Evolutionary conservation across 1,140 invertebrate genomes (phyloP), one percentile per base, ranked within the genome.

Genomic region (Macrobrachium nipponense): DNA sequence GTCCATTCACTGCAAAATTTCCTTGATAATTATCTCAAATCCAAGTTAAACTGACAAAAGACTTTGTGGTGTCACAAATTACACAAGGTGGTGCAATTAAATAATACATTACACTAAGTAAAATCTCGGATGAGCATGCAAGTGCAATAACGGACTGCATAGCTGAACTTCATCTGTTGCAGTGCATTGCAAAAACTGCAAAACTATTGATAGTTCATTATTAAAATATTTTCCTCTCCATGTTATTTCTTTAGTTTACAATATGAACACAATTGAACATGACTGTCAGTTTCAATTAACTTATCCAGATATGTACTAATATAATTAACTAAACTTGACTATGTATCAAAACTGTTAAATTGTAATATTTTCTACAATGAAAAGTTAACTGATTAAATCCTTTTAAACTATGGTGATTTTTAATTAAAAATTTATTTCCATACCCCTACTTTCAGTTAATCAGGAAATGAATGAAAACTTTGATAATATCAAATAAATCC

Each of bases 121-220:
- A 88, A 18, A 75, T 78, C 76, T 73, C 58, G 60, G 44, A 44
- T 66, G 59, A 66, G 61, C 6, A 59, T 58, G 70, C 83, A 27
- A 23, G 60, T 11, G 66, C 64, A 87, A 36, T 17, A 11, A 20
- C 60, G 20, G 68, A 51, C 51, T n/a, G 64, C 44, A 18, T 58
- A 51, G 80, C 58, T 27, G 51, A 51, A 51, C 51, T 51, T 51
- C 51, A 51, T 51, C 51, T 51, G 51, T 51, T 51, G 68, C 68
- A 36, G 23, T 70, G 68, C 23, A 70, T 43, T 15, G 17, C 20
- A 68, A n/a, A 23, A 70, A 70, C 66, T 27, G 36, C 68, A 70
- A 27, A 70, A 70, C 68, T 27, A 70, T 43, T 27, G 4, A 66
- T 27, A 70, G 14, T 70, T n/a, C 15, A 43, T 27, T n/a, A 70